Percentiles rank a stretch among this genome's conserved stretches.
phyloP scores from a whole-genome alignment of 1,140 invertebrate species.

The Reticulitermes speratus region DNA sequence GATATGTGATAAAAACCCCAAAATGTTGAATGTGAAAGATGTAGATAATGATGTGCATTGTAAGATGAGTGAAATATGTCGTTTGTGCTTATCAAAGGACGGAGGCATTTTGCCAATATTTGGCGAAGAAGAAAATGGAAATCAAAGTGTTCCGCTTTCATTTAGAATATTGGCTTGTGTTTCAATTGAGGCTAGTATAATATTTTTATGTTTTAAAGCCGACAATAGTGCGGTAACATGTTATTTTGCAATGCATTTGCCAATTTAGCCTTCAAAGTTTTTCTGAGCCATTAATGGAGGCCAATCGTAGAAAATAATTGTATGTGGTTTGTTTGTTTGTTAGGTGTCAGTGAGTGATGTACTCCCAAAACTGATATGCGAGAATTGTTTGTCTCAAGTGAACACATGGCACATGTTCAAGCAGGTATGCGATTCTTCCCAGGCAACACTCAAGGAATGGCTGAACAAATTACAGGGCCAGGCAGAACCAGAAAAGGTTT shows the following conservation, averaged over 20 bases:
- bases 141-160: slow-evolving; percentile 45
- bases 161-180: slow-evolving; percentile 61
- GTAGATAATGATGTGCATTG: background rate
- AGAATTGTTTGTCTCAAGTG: slow-evolving; percentile 45
- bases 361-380: slow-evolving; percentile 49
- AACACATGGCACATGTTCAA: slow-evolving; percentile 51
- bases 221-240: background rate
- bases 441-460: slow-evolving; percentile 49
- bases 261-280: background rate
- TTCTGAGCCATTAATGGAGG: background rate
- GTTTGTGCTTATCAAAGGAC: slow-evolving; percentile 60
- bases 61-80: slow-evolving; percentile 49
- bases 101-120: slow-evolving; percentile 52
- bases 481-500: background rate
- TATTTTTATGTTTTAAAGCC: background rate
- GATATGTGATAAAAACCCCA: background rate
- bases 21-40: slow-evolving; percentile 17
- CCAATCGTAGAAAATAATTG: background rate
- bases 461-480: slow-evolving; percentile 34
- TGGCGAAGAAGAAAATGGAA: slow-evolving; percentile 46
- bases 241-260: background rate
- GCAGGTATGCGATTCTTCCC: slow-evolving; percentile 47
- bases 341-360: slow-evolving; percentile 47
- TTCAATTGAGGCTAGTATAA: slow-evolving; percentile 56
- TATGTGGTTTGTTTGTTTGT: slow-evolving; percentile 27